Evolutionary conservation across 2,113 vertebrate genomes (phyloP).

Genomic region (Podarcis muralis): DNA sequence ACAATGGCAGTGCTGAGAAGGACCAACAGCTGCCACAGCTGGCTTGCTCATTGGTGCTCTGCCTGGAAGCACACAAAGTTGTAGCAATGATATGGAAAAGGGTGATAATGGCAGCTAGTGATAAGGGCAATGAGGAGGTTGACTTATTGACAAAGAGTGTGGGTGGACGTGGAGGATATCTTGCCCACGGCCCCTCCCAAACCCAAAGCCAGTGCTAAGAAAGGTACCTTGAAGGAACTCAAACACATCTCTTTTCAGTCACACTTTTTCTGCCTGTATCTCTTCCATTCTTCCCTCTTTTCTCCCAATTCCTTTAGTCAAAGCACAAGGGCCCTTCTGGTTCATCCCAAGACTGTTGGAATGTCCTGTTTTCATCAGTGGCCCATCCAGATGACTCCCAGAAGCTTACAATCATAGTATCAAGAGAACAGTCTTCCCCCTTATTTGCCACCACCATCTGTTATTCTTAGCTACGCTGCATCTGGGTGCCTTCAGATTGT

Average conservation of each 20-base stretch:
- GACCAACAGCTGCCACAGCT: neutral
- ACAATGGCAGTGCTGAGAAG: too few relatives aligned
- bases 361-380: neutral
- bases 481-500: neutral
- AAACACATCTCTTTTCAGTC: neutral
- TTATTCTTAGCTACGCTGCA: too few relatives aligned
- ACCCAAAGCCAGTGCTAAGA: neutral
- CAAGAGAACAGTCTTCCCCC: neutral
- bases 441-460: neutral
- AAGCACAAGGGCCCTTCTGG: too few relatives aligned
- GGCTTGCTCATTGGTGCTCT: neutral
- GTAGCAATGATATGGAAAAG: neutral
- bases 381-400: too few relatives aligned
- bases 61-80: too few relatives aligned
- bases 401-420: too few relatives aligned
- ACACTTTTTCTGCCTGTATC: neutral
- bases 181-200: too few relatives aligned
- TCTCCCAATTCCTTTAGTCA: neutral
- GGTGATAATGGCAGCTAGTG: neutral
- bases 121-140: neutral
- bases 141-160: neutral
- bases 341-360: neutral
- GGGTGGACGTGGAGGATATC: too few relatives aligned
- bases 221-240: neutral
- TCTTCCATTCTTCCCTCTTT: neutral